Conservation (phyloP, 2,888 invertebrate genomes). For the Pteria penguin region DNA sequence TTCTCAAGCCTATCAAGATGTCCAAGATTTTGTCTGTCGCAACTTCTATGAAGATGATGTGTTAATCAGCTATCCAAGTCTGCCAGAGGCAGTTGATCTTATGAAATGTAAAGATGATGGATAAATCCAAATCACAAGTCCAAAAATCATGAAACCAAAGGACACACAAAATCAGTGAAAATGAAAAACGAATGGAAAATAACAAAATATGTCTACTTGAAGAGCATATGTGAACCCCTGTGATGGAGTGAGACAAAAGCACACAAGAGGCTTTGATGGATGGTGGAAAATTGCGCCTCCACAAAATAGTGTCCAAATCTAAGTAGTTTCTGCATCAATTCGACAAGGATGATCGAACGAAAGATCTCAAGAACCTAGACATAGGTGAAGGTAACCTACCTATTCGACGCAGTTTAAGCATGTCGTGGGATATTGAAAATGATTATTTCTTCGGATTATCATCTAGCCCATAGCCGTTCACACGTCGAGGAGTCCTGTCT, state of each 20-base stretch:
- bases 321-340: constrained; percentile 47
- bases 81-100: constrained; percentile 32
- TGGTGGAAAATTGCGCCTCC: constrained; percentile 49
- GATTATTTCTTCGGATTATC: constrained; percentile 43
- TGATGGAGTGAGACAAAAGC: too few species aligned
- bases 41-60: constrained; percentile 58
- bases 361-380: constrained; percentile 45
- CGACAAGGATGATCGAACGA: constrained; percentile 46
- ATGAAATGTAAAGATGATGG: too few species aligned
- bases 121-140: too few species aligned
- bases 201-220: too few species aligned
- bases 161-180: too few species aligned
- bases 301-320: constrained; percentile 54
- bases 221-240: too few species aligned
- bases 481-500: constrained; percentile 48
- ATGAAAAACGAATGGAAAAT: too few species aligned
- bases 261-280: constrained; percentile 39
- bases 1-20: constrained; percentile 17
- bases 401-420: constrained; percentile 36
- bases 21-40: constrained; percentile 35
- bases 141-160: too few species aligned
- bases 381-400: constrained; percentile 36
- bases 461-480: constrained; percentile 29
- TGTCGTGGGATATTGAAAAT: constrained; percentile 45
- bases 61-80: constrained; percentile 30